Evolutionary conservation across 2,113 vertebrate species (phyloP).

Genomic region (Leucopsar rothschildi): DNA sequence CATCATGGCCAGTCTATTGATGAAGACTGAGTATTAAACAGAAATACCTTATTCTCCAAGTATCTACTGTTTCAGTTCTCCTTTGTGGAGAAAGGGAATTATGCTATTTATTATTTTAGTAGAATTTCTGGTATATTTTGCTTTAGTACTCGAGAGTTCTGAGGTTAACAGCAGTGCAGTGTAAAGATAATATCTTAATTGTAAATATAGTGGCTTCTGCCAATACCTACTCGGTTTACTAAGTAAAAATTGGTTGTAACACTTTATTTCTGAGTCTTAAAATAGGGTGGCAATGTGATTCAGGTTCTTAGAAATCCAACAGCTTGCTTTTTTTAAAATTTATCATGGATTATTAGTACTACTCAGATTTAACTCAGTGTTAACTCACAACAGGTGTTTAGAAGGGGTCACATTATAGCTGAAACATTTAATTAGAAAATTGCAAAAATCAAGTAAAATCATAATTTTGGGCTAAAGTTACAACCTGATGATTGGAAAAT

Average conservation of each 20-base stretch:
- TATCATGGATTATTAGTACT: neutral
- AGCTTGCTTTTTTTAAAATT: neutral
- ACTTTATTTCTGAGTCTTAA: neutral
- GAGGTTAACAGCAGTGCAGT: neutral
- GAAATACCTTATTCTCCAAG: neutral
- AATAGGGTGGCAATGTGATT: neutral
- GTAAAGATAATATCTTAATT: neutral
- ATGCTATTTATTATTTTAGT: neutral
- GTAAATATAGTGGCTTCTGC: neutral
- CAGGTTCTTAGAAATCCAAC: neutral
- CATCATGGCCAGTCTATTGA: neutral
- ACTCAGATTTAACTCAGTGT: neutral
- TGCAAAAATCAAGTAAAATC: neutral
- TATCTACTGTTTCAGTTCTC: neutral
- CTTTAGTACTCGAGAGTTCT: neutral
- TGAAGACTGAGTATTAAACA: neutral
- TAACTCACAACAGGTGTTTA: neutral
- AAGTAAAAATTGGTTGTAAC: neutral
- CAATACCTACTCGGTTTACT: neutral
- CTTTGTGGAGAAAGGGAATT: neutral
- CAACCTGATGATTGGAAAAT: neutral
- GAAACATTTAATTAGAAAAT: neutral
- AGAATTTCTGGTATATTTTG: neutral
- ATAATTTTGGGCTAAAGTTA: neutral
- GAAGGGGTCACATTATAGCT: neutral